A percentile compares a stretch with the other conserved stretches of the same genome.
Evolutionary conservation across 2,888 invertebrate species (phyloP).

Genomic region (Girardia tigrina): DNA sequence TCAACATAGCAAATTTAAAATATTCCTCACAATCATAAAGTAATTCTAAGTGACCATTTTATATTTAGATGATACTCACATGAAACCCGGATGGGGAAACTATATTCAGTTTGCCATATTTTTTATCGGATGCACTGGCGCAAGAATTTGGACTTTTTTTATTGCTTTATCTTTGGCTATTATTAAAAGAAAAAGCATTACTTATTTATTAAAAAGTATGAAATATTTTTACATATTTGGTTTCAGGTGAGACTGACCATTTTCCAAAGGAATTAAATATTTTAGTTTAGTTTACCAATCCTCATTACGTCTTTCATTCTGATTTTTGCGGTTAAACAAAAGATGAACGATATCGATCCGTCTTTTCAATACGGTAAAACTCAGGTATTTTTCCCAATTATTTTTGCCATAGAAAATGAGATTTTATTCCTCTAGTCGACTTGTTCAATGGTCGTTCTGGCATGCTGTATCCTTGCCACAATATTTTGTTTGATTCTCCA

Average conservation of each 20-base stretch:
- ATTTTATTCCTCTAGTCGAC: constrained; percentile 40
- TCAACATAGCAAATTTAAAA: no score
- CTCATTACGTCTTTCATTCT: constrained; percentile 26
- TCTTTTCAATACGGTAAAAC: constrained; percentile 66
- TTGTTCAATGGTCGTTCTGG: constrained; percentile 41
- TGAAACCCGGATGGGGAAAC: constrained; percentile 55
- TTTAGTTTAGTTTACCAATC: constrained; percentile 26
- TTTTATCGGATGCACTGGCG: constrained; percentile 62
- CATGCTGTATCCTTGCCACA: constrained; percentile 57
- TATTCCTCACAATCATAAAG: no score
- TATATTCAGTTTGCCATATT: constrained; percentile 55
- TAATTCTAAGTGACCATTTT: no score
- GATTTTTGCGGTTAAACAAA: constrained; percentile 15
- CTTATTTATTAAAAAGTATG: constrained; percentile 65
- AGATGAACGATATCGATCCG: constrained; percentile 56
- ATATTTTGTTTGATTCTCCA: constrained; percentile 68
- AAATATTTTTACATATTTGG: constrained; percentile 42
- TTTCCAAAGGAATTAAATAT: constrained; percentile 53
- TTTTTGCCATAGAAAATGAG: neutral
- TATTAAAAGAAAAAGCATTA: constrained; percentile 67
- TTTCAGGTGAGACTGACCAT: constrained; percentile 50
- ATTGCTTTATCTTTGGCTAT: constrained; percentile 68
- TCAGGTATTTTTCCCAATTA: constrained; percentile 55
- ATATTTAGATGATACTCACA: constrained; percentile 38
- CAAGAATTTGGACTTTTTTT: constrained; percentile 70